Evolutionary conservation across 2,797 vertebrate species (phyloP).

Genomic region (Salarias fasciatus): DNA sequence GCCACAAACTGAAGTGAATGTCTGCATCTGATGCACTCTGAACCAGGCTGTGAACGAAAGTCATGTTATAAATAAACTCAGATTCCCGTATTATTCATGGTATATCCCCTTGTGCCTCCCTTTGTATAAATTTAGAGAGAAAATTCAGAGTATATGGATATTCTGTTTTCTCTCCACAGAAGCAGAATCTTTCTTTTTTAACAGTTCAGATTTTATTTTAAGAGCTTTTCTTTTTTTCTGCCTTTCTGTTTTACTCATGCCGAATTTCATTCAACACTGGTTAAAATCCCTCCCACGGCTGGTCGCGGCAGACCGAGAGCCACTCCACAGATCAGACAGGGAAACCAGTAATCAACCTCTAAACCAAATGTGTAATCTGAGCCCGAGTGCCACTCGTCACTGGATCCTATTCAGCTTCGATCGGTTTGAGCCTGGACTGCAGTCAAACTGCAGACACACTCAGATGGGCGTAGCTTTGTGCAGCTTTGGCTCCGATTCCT

Average conservation of each 20-base stretch:
- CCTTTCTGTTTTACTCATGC: background rate
- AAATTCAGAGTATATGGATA: no score
- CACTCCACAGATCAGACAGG: conserved; percentile 29
- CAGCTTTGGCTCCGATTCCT: conserved; percentile 49
- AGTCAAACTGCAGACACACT: conserved; percentile 59
- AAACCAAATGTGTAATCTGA: conserved; percentile 65
- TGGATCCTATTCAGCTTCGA: conserved; percentile 37
- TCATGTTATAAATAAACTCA: conserved; percentile 30
- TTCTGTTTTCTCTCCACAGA: no score
- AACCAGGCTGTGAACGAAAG: conserved; percentile 18
- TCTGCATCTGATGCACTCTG: conserved; percentile 2
- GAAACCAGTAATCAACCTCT: conserved; percentile 51
- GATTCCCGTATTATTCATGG: background rate
- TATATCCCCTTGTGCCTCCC: background rate
- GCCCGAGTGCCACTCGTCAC: conserved; percentile 42
- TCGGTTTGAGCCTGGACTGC: conserved; percentile 45
- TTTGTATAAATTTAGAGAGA: no score
- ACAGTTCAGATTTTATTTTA: no score
- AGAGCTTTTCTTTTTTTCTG: no score
- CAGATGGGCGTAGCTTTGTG: conserved; percentile 51
- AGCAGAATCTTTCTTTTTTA: no score
- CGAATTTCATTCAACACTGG: conserved; percentile 29
- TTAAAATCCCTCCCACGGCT: conserved; percentile 26
- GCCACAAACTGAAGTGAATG: background rate
- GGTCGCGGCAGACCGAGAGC: conserved; percentile 13